A percentile compares a stretch with the other conserved stretches of the same genome.
Conservation (phyloP, 2,888 invertebrate genomes). For the Volucella zonaria region DNA sequence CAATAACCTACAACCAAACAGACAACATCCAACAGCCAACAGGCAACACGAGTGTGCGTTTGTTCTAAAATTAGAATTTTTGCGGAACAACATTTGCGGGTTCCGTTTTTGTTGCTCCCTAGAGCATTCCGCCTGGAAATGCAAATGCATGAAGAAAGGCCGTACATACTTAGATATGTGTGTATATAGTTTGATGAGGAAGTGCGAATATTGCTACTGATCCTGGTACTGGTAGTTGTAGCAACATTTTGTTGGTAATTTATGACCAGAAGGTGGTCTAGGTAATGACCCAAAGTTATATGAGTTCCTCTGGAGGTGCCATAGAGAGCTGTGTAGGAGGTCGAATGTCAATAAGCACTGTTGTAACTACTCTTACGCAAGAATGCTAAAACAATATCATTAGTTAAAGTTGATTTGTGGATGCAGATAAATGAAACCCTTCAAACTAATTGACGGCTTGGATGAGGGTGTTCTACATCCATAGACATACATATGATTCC, state of each 20-base stretch:
- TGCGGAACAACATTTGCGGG: neutral
- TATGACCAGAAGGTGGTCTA: too few species aligned
- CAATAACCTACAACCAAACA: neutral
- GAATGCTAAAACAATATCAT: too few species aligned
- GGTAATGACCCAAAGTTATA: too few species aligned
- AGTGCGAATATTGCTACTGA: neutral
- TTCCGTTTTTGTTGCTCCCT: neutral
- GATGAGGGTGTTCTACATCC: too few species aligned
- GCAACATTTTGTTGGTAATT: constrained; percentile 5
- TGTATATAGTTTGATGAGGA: neutral
- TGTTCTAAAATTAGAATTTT: constrained; percentile 47
- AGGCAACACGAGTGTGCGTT: constrained; percentile 16
- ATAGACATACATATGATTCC: too few species aligned
- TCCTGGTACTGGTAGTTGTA: neutral
- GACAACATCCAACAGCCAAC: neutral
- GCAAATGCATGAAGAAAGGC: constrained; percentile 22
- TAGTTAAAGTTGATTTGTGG: too few species aligned
- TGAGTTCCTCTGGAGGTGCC: too few species aligned
- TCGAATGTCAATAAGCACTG: too few species aligned
- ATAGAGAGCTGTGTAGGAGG: too few species aligned
- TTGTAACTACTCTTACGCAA: too few species aligned
- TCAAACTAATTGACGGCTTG: too few species aligned
- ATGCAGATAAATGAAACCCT: too few species aligned
- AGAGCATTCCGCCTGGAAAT: constrained; percentile 8
- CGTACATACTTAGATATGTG: neutral